Evolutionary conservation across 2,797 vertebrate species (phyloP).

Genomic region (Tapera naevia): DNA sequence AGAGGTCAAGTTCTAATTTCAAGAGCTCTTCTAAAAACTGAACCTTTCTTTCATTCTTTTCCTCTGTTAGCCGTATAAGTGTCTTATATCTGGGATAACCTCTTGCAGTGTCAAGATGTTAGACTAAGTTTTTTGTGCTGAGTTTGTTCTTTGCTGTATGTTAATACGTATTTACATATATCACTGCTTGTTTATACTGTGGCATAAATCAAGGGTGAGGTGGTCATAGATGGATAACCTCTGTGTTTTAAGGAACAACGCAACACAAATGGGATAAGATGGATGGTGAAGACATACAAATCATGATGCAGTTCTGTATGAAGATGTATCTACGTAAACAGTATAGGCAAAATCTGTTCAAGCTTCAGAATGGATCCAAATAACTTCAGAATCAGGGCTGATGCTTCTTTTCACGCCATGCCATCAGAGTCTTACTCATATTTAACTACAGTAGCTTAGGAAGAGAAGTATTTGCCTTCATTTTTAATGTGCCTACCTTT

Average conservation of each 20-base stretch:
- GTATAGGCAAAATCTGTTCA: neutral
- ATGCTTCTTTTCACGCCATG: neutral
- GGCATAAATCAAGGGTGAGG: neutral
- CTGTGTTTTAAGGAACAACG: neutral
- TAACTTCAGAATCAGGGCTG: neutral
- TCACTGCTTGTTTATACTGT: neutral
- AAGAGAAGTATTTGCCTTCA: constrained; percentile 20
- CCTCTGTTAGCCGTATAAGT: neutral
- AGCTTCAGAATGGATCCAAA: neutral
- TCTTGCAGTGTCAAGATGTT: neutral
- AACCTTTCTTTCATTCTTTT: neutral
- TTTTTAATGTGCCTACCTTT: constrained; percentile 41
- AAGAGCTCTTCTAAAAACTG: neutral
- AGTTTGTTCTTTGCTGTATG: neutral
- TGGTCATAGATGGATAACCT: neutral
- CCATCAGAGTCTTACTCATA: neutral
- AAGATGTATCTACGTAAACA: neutral
- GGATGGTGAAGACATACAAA: neutral
- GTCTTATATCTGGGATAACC: neutral
- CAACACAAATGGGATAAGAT: neutral
- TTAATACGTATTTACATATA: neutral
- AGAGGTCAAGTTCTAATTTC: neutral
- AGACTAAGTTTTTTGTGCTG: neutral
- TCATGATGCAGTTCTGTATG: neutral
- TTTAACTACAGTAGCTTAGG: neutral